A percentile compares a stretch with the other conserved stretches of the same genome.
Evolutionary conservation across 1,140 invertebrate genomes (phyloP).

Genomic region (Philaenus spumarius): DNA sequence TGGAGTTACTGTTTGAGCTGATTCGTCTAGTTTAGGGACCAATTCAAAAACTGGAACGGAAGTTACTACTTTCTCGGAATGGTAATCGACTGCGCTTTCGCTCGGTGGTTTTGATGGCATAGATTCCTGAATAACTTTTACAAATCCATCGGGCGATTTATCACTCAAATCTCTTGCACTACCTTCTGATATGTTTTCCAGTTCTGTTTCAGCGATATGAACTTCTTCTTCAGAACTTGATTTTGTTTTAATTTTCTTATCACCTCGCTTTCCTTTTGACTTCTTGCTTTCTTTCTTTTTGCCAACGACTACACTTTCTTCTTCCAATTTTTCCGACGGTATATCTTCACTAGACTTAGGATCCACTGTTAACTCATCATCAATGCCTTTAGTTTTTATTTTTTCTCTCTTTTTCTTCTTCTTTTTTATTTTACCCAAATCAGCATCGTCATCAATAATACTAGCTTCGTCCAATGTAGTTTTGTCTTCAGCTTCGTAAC

Average conservation of each 20-base stretch:
- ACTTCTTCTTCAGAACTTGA: not conserved
- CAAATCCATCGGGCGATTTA: slow-evolving; percentile 41
- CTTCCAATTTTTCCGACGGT: slow-evolving; percentile 30
- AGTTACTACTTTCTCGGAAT: slow-evolving; percentile 45
- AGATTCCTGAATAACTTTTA: slow-evolving; percentile 58
- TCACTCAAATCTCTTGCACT: slow-evolving; percentile 13
- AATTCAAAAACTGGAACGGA: slow-evolving; percentile 52
- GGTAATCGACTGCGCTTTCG: slow-evolving; percentile 38
- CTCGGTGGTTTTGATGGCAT: slow-evolving; percentile 39
- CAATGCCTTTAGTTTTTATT: slow-evolving; percentile 38
- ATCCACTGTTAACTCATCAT: slow-evolving; percentile 39
- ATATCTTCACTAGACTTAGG: slow-evolving; percentile 35
- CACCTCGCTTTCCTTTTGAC: slow-evolving; percentile 25
- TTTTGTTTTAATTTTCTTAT: slow-evolving; percentile 26
- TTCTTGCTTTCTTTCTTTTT: slow-evolving; percentile 7
- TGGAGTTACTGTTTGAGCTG: slow-evolving; percentile 39
- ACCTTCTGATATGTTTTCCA: slow-evolving; percentile 9
- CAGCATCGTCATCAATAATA: slow-evolving; percentile 36
- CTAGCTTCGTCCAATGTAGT: slow-evolving; percentile 47
- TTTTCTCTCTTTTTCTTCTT: slow-evolving; percentile 51
- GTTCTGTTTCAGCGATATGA: slow-evolving; percentile 1
- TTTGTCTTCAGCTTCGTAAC: slow-evolving; percentile 49
- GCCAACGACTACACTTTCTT: slow-evolving; percentile 35
- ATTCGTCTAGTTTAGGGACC: slow-evolving; percentile 42
- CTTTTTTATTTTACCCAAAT: slow-evolving; percentile 36